Percentiles rank a stretch among this genome's conserved stretches.
Conservation (phyloP, 2,113 vertebrate species). For the Nibea coibor region DNA sequence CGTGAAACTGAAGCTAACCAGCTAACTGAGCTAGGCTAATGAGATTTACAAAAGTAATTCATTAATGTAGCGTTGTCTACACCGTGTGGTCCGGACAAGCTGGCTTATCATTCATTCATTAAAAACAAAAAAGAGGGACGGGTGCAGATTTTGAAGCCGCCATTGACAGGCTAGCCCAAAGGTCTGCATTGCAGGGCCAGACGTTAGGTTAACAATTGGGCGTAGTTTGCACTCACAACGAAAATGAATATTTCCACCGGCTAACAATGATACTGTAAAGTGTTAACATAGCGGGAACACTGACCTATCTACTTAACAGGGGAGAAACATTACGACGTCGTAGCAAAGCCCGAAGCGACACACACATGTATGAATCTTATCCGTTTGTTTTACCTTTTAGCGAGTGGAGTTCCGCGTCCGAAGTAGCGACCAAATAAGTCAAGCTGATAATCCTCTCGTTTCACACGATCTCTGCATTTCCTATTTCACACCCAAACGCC, state of each 20-base stretch:
- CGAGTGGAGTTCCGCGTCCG: constrained; percentile 84
- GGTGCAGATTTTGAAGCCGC: constrained; percentile 58
- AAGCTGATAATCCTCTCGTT: constrained; percentile 77
- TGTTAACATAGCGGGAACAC: not conserved
- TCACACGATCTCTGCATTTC: constrained; percentile 82
- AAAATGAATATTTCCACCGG: constrained; percentile 21
- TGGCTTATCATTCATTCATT: constrained; percentile 51
- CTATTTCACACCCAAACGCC: constrained; percentile 66
- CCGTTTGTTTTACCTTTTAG: constrained; percentile 81
- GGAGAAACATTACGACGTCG: no score
- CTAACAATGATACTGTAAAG: not conserved
- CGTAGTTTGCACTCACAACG: constrained; percentile 73
- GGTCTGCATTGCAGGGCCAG: constrained; percentile 81
- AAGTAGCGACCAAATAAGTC: constrained; percentile 81
- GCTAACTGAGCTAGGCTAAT: no score
- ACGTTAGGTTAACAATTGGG: constrained; percentile 72
- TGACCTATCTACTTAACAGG: rapidly evolving
- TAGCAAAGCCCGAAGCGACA: not conserved
- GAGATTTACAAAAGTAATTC: not conserved
- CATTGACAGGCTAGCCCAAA: constrained; percentile 73
- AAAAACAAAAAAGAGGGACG: constrained; percentile 54
- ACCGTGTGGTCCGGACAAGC: not conserved
- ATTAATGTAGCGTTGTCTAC: not conserved
- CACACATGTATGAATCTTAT: constrained; percentile 45
- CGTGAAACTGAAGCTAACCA: not conserved